Base-by-base conservation (phyloP, 1,140 invertebrate genomes). In the Pararge aegeria region DNA sequence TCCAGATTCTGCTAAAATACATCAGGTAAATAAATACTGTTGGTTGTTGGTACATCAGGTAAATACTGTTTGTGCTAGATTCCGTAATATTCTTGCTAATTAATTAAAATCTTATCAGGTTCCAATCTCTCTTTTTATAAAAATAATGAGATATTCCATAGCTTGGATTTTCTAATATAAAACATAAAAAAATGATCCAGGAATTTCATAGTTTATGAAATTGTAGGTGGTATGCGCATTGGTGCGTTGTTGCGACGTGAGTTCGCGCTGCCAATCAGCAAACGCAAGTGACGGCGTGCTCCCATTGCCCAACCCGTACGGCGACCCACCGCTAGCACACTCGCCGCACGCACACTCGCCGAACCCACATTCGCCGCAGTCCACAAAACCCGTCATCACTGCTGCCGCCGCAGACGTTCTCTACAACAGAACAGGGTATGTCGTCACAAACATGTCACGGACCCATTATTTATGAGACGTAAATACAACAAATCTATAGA, bases 241-340 rank as follows among this genome's bases (percentile, higher is more conserved):
- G 55, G 94, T 98, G 66, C 93, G 98, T 48, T 98, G 97, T 79
- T 99, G 97, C 90, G 97, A 99, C 92, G 94, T 98, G 24, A 94
- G 94, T 53, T 92, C 93, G 15, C 95, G 94, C 75, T 95, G 94
- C 70, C 94, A 95, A 82, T 95, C 95, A 29, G 95, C 94, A 19
- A 92, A 90, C 83, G 89, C 59, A 62, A 78, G 44, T 74, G 92
- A 73, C 87, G 92, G 91, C 60, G 90, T 89, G 42, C 75, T 91
- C 51, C 92, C 95, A 18, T 81, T 96, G 70, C 93, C 96, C 19
- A 98, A 98, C 92, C 96, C 96, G 0, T 96, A 94, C 86, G 94
- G 94, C 16, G 96, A 98, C 73, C 92, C 93, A 64, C 91, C 92
- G 61, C 89, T 60, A 18, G 1, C 24, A 7, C 24, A 4, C 64